Evolutionary conservation across 1,140 invertebrate species (phyloP), one percentile per base, ranked within the genome.

Genomic region (Dreissena polymorpha): DNA sequence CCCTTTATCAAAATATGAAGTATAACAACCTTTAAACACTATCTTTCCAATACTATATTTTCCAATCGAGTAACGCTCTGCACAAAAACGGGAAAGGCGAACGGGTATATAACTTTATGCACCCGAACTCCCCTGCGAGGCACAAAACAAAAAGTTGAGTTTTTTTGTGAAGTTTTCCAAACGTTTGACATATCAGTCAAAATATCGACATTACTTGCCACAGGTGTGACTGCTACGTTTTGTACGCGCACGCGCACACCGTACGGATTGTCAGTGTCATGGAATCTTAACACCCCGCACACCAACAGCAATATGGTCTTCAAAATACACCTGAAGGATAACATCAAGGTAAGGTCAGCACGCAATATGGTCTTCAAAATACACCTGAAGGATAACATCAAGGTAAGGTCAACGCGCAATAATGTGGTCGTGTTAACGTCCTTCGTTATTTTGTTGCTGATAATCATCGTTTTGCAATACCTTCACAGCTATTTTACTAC

Each of bases 261-360:
- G 6, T 92, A 92, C 78, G 91, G 91, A 8, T 64, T 91, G 49
- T 82, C 83, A 21, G 57, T 92, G 14, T 85, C 78, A 23, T 92
- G 91, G 91, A 74, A 68, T 21, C 71, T 92, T 25, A 82, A 69
- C 0, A 63, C 78, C 0, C 8, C 18, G 0, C 71, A 55, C 13
- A 85, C 76, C 7, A 84, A 84, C 27, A 65, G 50, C 0, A 71
- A 72, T 14, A 92, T 92, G 91, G 72, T 67, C 6, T 89, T 92
- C 57, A 86, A 77, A 29, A 88, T 92, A 49, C 91, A 92, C 75
- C 80, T 91, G 7, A 91, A 91, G 72, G 91, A 91, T 77, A 89
- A 89, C 51, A 83, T 85, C 6, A 88, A 90, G 87, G 91, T 91
- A 65, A 63, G 77, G n/a, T 23, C 1, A 39, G 1, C 51, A 57